Evolutionary conservation across 2,797 vertebrate genomes (phyloP).

Genomic region (Pelobates cultripes): DNA sequence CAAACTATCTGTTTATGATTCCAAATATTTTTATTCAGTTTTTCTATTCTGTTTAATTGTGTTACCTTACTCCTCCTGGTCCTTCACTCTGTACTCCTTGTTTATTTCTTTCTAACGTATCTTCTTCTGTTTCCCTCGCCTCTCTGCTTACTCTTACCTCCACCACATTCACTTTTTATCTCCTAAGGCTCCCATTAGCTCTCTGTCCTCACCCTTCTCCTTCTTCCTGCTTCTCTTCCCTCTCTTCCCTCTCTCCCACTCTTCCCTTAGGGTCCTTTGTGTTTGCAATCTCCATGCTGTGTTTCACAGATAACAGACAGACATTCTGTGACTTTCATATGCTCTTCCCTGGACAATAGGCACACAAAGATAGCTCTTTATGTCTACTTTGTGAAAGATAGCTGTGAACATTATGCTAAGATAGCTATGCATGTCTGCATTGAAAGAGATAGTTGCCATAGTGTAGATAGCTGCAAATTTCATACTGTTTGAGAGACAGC

Average conservation of each 20-base stretch:
- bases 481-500: not conserved
- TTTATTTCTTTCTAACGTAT: not conserved
- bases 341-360: constrained; percentile 58
- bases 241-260: constrained; percentile 1
- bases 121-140: not conserved
- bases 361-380: constrained; percentile 6
- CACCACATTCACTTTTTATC: not conserved
- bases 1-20: too few species aligned
- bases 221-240: constrained; percentile 2
- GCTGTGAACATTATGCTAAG: constrained; percentile 12
- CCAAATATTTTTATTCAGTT: too few species aligned
- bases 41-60: too few species aligned
- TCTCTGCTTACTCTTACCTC: not conserved
- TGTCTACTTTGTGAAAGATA: constrained; percentile 24
- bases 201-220: not conserved
- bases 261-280: constrained; percentile 16
- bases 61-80: not conserved
- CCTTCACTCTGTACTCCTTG: not conserved
- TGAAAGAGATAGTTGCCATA: constrained; percentile 9
- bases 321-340: constrained; percentile 66
- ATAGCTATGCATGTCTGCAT: constrained; percentile 15
- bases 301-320: constrained; percentile 66
- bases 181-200: not conserved
- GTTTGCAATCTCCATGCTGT: constrained; percentile 15
- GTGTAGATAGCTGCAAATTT: constrained; percentile 14